Conservation (phyloP, 2,888 invertebrate species). For the Agonopterix heracliana region DNA sequence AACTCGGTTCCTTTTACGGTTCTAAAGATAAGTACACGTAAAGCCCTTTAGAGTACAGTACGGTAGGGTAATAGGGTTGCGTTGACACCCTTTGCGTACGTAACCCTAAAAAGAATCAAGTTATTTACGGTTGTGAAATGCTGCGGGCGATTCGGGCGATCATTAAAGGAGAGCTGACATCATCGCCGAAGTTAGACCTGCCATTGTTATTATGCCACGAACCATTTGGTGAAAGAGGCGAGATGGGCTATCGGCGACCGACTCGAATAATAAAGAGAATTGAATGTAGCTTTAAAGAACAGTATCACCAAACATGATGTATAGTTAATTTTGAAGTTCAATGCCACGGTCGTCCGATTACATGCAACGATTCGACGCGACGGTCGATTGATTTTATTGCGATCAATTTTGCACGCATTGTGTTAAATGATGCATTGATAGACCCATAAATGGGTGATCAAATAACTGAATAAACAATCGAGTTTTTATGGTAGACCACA, state of each 20-base stretch:
- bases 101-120: conserved; percentile 27
- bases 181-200: conserved; percentile 61
- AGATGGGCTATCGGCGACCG: conserved; percentile 48
- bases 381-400: conserved; percentile 51
- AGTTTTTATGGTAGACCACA: neutral
- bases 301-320: conserved; percentile 27
- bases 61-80: no score
- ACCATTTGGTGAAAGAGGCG: conserved; percentile 47
- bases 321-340: conserved; percentile 50
- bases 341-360: conserved; percentile 51
- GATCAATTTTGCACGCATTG: conserved; percentile 50
- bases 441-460: conserved; percentile 21
- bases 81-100: no score
- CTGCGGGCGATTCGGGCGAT: conserved; percentile 43
- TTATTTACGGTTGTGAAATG: conserved; percentile 52
- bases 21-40: no score
- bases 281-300: conserved; percentile 28
- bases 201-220: conserved; percentile 56
- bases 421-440: conserved; percentile 53
- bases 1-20: no score
- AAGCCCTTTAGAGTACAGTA: neutral
- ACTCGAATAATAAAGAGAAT: conserved; percentile 49
- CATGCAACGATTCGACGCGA: conserved; percentile 42
- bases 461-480: conserved; percentile 23
- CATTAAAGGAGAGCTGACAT: conserved; percentile 69